These are phyloP conservation scores for Sarcophaga variegata DNA, from an alignment of 2,888 invertebrate species.

Conservation along the genomic window DNA sequence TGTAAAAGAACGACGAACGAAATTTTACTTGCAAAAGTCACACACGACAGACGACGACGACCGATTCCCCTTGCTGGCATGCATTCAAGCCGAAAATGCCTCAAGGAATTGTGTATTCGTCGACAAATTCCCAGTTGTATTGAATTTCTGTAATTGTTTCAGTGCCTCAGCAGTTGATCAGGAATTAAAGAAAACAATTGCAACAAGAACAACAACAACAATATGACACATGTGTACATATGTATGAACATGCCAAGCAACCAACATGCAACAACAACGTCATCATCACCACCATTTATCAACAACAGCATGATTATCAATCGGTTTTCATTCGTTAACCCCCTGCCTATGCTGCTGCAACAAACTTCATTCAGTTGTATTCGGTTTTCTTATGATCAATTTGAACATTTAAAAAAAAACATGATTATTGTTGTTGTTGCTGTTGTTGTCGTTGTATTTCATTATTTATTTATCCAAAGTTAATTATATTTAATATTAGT, in stretches of 20 bases:
- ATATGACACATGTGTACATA: not conserved
- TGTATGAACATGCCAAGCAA: too few species aligned
- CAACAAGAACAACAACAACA: slow-evolving; percentile 19
- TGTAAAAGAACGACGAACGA: slow-evolving; percentile 35
- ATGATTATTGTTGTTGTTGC: not conserved
- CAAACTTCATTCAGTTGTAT: not conserved
- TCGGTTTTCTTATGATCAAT: not conserved
- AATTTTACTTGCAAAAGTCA: slow-evolving; percentile 36
- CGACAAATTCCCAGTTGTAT: slow-evolving; percentile 75
- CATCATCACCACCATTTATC: too few species aligned
- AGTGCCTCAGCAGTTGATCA: slow-evolving; percentile 4
- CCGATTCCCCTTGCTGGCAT: slow-evolving; percentile 32
- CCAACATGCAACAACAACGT: too few species aligned
- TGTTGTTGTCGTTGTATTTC: slow-evolving; percentile 19
- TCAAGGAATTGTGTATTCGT: slow-evolving; percentile 60
- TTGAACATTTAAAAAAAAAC: not conserved
- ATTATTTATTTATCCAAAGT: slow-evolving; percentile 45
- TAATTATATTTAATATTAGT: slow-evolving; percentile 57
- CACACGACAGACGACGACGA: not conserved
- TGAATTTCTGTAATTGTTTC: slow-evolving; percentile 73
- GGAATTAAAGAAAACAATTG: slow-evolving; percentile 7
- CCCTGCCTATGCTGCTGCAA: slow-evolving; percentile 1
- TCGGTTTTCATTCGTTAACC: slow-evolving; percentile 32
- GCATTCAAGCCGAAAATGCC: slow-evolving; percentile 57
- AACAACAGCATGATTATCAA: too few species aligned